Percentiles rank a stretch among this genome's conserved stretches.
Conservation (phyloP, 1,140 invertebrate genomes). For the Oryctes rhinoceros region DNA sequence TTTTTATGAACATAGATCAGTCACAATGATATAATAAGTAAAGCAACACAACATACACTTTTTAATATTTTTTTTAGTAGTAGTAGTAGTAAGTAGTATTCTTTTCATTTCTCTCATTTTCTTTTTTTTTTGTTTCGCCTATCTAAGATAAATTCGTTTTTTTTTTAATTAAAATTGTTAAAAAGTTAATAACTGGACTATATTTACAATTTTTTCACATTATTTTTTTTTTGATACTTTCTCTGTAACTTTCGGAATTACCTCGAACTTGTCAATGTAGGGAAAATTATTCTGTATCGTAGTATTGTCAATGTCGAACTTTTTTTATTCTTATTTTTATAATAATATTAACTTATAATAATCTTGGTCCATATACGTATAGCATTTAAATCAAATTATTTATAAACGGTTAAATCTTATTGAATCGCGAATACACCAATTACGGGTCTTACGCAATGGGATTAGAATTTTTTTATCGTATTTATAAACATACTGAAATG, state of each 20-base stretch:
- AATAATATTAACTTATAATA: background rate
- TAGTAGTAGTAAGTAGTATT: constrained; percentile 35
- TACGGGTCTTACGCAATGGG: too few relatives aligned
- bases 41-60: constrained; percentile 62
- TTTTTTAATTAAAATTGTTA: constrained; percentile 61
- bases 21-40: constrained; percentile 61
- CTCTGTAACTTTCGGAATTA: background rate
- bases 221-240: constrained; percentile 46
- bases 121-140: constrained; percentile 53
- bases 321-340: background rate
- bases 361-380: background rate
- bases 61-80: constrained; percentile 49
- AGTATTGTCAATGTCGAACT: constrained; percentile 6
- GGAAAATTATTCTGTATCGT: constrained; percentile 21
- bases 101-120: constrained; percentile 54
- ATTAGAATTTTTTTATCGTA: too few relatives aligned
- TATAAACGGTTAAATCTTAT: background rate
- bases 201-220: constrained; percentile 57
- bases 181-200: constrained; percentile 62
- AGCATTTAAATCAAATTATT: background rate
- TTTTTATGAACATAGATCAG: constrained; percentile 58
- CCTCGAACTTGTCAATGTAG: constrained; percentile 18
- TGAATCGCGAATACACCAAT: too few relatives aligned
- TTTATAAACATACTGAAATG: too few relatives aligned
- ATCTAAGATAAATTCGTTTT: constrained; percentile 63